A percentile compares a stretch with the other conserved stretches of the same genome.
Conservation (phyloP, 2,888 invertebrate genomes). For the Torymus auratus region DNA sequence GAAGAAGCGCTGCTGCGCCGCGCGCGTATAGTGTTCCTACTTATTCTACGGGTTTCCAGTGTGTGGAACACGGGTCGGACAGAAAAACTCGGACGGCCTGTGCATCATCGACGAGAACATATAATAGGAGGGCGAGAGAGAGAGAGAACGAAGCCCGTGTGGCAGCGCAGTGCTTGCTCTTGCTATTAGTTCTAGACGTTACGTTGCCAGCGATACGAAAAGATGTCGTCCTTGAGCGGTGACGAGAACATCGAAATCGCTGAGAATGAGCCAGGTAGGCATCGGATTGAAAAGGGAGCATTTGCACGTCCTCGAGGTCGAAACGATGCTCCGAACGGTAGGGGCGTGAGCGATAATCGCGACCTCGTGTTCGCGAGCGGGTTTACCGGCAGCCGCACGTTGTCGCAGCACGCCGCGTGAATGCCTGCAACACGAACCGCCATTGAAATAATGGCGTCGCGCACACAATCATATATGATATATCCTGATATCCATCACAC, state of each 20-base stretch:
- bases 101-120: no score
- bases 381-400: conserved; percentile 32
- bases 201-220: conserved; percentile 51
- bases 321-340: neutral
- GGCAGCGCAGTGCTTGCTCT: conserved; percentile 5
- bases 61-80: no score
- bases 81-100: no score
- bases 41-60: no score
- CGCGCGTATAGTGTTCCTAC: no score
- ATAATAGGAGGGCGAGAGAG: no score
- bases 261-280: conserved; percentile 70
- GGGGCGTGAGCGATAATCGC: neutral
- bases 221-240: conserved; percentile 74
- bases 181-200: conserved; percentile 20
- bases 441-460: conserved; percentile 69
- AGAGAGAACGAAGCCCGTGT: neutral
- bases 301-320: neutral
- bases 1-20: no score
- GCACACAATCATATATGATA: no score
- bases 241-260: conserved; percentile 69
- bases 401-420: conserved; percentile 19
- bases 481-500: no score
- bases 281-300: neutral
- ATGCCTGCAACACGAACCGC: conserved; percentile 63
- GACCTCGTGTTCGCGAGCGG: neutral